Percentiles rank a stretch among this genome's conserved stretches.
Conservation (phyloP, 2,888 invertebrate species). For the Halictus quadricinctus region DNA sequence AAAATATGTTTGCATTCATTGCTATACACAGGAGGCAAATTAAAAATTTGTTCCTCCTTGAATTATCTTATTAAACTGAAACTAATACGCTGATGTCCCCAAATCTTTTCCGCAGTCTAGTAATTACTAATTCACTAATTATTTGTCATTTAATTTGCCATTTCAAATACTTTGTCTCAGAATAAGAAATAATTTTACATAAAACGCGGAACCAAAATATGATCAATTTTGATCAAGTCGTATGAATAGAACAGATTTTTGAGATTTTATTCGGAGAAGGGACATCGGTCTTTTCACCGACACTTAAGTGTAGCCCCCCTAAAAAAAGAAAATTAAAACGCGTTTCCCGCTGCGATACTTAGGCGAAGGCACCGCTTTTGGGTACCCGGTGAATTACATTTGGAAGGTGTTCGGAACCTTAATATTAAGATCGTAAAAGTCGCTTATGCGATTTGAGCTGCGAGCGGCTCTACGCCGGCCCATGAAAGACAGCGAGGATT, state of each 20-base stretch:
- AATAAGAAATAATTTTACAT: too few species aligned
- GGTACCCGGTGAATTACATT: background rate
- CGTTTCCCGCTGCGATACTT: background rate
- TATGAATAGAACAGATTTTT: background rate
- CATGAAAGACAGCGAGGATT: slow-evolving; percentile 5
- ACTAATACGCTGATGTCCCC: too few species aligned
- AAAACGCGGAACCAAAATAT: too few species aligned
- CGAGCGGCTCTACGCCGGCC: background rate
- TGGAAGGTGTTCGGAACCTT: background rate
- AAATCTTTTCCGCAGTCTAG: too few species aligned
- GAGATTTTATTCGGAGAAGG: background rate
- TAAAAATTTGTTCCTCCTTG: too few species aligned
- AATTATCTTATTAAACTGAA: too few species aligned
- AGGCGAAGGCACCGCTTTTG: background rate
- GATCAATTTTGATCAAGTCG: too few species aligned
- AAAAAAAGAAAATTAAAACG: background rate
- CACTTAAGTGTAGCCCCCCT: background rate
- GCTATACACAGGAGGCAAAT: too few species aligned
- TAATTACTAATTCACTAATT: too few species aligned
- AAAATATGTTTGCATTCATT: too few species aligned
- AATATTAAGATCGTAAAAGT: background rate
- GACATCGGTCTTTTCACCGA: background rate
- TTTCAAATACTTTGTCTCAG: too few species aligned
- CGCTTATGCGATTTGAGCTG: background rate
- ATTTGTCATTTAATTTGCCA: too few species aligned